These are phyloP conservation scores for Polydrusus cervinus DNA, from an alignment of 2,888 invertebrate genomes.

Conservation along the genomic window DNA sequence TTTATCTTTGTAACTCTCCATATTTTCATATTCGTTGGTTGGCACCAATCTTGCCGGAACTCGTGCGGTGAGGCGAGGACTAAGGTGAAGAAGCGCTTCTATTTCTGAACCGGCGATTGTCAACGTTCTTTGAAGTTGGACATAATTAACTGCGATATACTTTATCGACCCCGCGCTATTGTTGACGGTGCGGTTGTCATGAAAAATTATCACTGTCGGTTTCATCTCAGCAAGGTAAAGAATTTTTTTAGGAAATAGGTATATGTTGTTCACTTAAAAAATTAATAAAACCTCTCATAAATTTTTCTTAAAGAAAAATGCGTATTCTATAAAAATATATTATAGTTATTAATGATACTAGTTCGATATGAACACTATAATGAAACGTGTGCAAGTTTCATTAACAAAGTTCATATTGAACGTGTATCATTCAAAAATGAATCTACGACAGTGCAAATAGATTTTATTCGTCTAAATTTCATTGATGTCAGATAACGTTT, in stretches of 20 bases:
- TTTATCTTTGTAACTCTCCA: constrained; percentile 1
- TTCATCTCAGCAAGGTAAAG: not conserved
- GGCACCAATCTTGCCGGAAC: constrained; percentile 70
- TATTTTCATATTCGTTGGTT: constrained; percentile 57
- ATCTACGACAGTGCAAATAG: too few relatives aligned
- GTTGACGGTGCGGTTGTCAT: constrained; percentile 60
- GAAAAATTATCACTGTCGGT: constrained; percentile 50
- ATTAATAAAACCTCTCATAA: too few relatives aligned
- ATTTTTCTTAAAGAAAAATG: too few relatives aligned
- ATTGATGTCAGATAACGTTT: too few relatives aligned
- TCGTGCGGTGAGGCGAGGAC: constrained; percentile 59
- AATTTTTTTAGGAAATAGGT: not conserved
- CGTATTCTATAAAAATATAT: too few relatives aligned
- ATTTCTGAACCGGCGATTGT: constrained; percentile 67
- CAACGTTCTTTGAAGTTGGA: constrained; percentile 68
- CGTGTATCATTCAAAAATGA: too few relatives aligned
- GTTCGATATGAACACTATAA: too few relatives aligned
- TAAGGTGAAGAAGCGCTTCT: constrained; percentile 59
- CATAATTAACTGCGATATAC: constrained; percentile 67
- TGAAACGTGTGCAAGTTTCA: too few relatives aligned
- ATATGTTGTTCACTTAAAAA: not conserved
- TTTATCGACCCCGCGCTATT: constrained; percentile 63
- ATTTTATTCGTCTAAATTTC: too few relatives aligned
- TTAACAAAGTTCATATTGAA: too few relatives aligned
- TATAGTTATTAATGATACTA: too few relatives aligned